Evolutionary conservation across 2,888 invertebrate species (phyloP), one percentile per base, ranked within the genome.

Genomic region (Lymantria dispar): DNA sequence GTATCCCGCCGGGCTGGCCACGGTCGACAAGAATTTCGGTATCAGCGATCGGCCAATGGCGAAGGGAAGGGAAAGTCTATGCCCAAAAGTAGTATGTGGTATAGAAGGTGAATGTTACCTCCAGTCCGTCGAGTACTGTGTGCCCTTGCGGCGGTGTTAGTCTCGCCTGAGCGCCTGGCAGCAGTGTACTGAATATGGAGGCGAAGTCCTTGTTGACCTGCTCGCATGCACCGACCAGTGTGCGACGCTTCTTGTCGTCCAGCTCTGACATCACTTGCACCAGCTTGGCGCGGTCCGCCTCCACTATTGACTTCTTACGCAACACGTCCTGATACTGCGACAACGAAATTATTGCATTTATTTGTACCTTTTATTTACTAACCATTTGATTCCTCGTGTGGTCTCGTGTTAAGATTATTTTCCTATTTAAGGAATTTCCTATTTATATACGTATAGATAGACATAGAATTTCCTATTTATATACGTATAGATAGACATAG

Each of bases 191-290:
- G 88, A 99, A 99, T 79, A 99, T 99, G 31, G 97, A 96, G 9
- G 97, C 97, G 83, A 99, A 99, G 91, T 99, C 98, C 75, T 93
- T 92, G 78, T 98, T 98, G 0, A 99, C 98, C 56, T 95, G 94
- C 63, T 94, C 93, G 93, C 96, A 97, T 2, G 99, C 99, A 48
- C 94, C 91, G 48, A 94, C 87, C 12, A 99, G 88, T 9, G 97
- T 96, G 60, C 93, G 93, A 72, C 95, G 95, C 84, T 99, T 99
- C 88, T 98, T 97, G 70, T 95, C 94, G 82, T 99, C 99, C 76
- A 99, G 92, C 75, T 97, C 96, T 14, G 93, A 92, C 72, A 99
- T 98, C 13, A 98, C 95, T 48, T 94, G 92, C 45, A 94, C 92
- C 44, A 97, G 93, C 74, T 95, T 95, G 2, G 90, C 91, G 68